Base-by-base conservation (phyloP, 2,113 vertebrate genomes). In the Grammomys surdaster region DNA sequence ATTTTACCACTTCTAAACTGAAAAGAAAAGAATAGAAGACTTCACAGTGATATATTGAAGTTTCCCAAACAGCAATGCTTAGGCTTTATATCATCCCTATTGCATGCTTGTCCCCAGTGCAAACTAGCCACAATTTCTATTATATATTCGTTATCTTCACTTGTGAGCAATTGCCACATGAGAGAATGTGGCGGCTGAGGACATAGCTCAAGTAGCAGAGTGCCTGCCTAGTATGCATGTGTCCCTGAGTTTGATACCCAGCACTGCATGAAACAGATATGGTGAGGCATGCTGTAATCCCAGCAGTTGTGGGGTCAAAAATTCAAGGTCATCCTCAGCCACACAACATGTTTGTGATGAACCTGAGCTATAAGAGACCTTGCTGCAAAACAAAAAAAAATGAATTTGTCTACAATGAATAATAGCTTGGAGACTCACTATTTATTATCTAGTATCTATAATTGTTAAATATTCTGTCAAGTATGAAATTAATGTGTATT, bases 321-420 rank as follows among this genome's bases (percentile, higher is more conserved):
- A 10, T 13, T 86, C 19, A 51, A 69, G 28, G 63, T 86, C 31
- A 86, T 33, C 19, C 43, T 86, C 63, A 86, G 60, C 60, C 33
- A 65, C 14, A 46, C 24, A 48, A 14, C 26, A 46, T 33, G 17
- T 33, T 67, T 67, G 43, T 5, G 9, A 12, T 3, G 7, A 65
- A 43, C 40, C 16, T 46, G 16, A 16, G 40, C 43, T 76, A 28
- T 46, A 46, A 40, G 12, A n/a, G 26, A 85, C 26, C 26, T 14
- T 5, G 8, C 33, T 46, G 28, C 65, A 40, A 84, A 43, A 26
- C 1, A 33, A 24, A 20, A 63, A 24, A 76, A 22, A n/a, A 84
- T 94, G 11, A 90, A 95, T 92, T 77, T 43, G 19, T 10, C 81
- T 69, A 67, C 31, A 80, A 43, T 54, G 60, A 94, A 82, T 40